Base-by-base conservation (phyloP, 2,797 vertebrate species). In the Aeoliscus strigatus region DNA sequence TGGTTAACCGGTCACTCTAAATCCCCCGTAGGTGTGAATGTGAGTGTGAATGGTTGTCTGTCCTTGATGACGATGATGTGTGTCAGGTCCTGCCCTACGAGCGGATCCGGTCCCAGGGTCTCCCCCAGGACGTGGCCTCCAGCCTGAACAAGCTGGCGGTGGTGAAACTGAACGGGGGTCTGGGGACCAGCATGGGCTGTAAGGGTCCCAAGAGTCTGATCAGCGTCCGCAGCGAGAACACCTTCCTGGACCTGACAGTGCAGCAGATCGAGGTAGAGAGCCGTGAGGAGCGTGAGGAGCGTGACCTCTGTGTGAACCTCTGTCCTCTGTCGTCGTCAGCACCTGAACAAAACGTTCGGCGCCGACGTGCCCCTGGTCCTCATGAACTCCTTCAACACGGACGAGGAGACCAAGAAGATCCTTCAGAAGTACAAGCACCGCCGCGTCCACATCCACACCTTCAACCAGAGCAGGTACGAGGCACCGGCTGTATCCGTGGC, bases 111-210 rank as follows among this genome's bases (percentile, higher is more conserved):
- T 76, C 77, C 0, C 71, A 83, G 46, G 91, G 91, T 3, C 82
- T 94, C 25, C 92, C 92, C 0, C 89, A 86, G 40, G 86, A 88
- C 66, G 76, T 95, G 39, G 28, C 89, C 0, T 32, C 90, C 35
- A 87, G 90, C 62, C 73, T 98, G 64, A 94, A 97, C 82, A 96
- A 94, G 67, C 84, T 98, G 14, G 95, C 90, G 4, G 96, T 98
- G 28, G 91, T 98, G 56, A 98, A 98, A 66, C 92, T 98, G 17
- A 98, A 98, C 46, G 96, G 96, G 0, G 96, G 94, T 9, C 67
- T 98, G 83, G 96, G 96, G 17, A 97, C 96, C 45, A 97, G 94
- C 72, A 98, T 98, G 96, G 96, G 96, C 51, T 98, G 94, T 51
- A 97, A 94, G 66, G 95, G 94, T 26, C 93, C 96, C 1, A 97